Percentiles rank a stretch among this genome's conserved stretches.
These are phyloP conservation scores for Lates japonicus DNA, from an alignment of 2,797 vertebrate genomes.

Conservation along the genomic window DNA sequence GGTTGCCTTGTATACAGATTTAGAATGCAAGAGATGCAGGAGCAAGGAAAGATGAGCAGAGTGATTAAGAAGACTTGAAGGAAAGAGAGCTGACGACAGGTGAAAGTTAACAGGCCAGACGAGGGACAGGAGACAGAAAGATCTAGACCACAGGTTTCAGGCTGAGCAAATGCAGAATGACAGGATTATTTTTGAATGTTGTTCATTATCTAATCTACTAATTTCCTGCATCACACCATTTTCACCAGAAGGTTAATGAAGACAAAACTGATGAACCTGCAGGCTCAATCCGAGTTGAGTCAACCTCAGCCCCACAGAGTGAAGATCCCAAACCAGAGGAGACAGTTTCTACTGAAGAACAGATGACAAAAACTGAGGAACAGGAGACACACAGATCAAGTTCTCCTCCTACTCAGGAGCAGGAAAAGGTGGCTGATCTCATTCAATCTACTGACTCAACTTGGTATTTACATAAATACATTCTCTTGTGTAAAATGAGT, in stretches of 20 bases:
- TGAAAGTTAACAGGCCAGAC: slow-evolving; percentile 10
- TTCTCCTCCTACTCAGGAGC: slow-evolving; percentile 32
- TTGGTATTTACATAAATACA: neutral
- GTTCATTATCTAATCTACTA: neutral
- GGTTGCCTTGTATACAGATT: neutral
- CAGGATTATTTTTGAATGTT: neutral
- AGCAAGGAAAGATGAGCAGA: slow-evolving; percentile 1
- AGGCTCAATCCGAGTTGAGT: slow-evolving; percentile 4
- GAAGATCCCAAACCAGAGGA: slow-evolving; percentile 31
- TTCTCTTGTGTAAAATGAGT: neutral
- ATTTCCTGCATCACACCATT: neutral
- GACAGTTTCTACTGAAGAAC: slow-evolving; percentile 21
- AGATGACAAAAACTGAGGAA: slow-evolving; percentile 15
- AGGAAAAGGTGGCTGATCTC: slow-evolving; percentile 54
- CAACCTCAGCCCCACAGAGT: slow-evolving; percentile 17
- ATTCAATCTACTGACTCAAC: neutral
- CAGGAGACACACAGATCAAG: slow-evolving; percentile 33
- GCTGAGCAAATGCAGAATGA: slow-evolving; percentile 8
- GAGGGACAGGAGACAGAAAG: neutral
- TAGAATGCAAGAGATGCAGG: slow-evolving; percentile 13
- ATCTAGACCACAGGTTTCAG: slow-evolving; percentile 10
- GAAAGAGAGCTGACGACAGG: slow-evolving; percentile 7
- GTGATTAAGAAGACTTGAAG: neutral
- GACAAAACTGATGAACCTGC: slow-evolving; percentile 24
- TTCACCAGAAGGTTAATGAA: slow-evolving; percentile 34